These are phyloP conservation scores for Festucalex cinctus DNA, from an alignment of 2,113 vertebrate genomes.

Conservation along the genomic window DNA sequence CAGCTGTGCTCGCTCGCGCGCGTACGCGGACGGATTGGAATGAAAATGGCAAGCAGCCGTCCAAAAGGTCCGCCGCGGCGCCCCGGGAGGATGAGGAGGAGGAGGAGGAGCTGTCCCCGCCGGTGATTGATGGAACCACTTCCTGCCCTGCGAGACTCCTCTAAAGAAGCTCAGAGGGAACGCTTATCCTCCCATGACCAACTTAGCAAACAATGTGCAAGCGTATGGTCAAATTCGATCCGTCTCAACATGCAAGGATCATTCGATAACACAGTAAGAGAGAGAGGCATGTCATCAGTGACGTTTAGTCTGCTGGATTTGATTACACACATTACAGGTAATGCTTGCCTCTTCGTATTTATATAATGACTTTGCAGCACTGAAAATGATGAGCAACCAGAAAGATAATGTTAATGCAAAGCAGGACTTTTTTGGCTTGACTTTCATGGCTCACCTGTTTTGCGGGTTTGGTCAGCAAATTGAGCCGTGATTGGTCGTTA, in stretches of 20 bases:
- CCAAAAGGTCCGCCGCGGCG: neutral
- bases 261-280: constrained; percentile 44
- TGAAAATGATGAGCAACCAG: neutral
- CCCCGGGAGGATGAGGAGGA: neutral
- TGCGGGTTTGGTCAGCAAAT: no score
- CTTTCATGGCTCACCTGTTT: no score
- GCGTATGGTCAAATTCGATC: constrained; percentile 29
- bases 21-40: constrained; percentile 44
- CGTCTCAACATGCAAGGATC: constrained; percentile 42
- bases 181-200: neutral
- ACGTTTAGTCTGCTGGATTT: neutral
- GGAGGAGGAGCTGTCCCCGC: constrained; percentile 18
- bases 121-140: constrained; percentile 52
- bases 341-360: neutral
- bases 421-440: no score
- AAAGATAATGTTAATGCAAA: no score
- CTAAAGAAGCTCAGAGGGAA: neutral
- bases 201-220: neutral
- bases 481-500: no score
- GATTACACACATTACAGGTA: neutral
- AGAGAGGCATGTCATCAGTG: constrained; percentile 31
- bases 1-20: constrained; percentile 29
- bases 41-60: constrained; percentile 52
- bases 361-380: neutral
- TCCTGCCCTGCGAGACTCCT: constrained; percentile 23